A percentile compares a stretch with the other conserved stretches of the same genome.
Evolutionary conservation across 2,797 vertebrate species (phyloP).

Genomic region (Alca torda): DNA sequence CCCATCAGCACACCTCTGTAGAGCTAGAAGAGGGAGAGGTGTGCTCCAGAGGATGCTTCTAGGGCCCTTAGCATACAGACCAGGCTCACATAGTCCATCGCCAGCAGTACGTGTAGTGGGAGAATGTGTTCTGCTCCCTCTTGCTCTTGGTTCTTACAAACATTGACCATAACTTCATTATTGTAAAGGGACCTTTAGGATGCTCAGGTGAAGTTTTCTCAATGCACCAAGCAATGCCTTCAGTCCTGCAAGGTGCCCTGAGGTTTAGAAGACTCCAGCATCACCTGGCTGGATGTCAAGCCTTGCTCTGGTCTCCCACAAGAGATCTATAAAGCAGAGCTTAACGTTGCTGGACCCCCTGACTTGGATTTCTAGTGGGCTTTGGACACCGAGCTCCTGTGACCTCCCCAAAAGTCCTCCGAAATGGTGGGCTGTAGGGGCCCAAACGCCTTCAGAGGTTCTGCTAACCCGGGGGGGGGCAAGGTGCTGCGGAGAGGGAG

Average conservation of each 20-base stretch:
- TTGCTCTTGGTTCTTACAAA: not conserved
- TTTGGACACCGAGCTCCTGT: not conserved
- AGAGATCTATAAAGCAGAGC: not conserved
- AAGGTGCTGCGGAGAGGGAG: fast-evolving
- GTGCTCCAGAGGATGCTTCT: not conserved
- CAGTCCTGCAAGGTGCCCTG: not conserved
- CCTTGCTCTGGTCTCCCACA: not conserved
- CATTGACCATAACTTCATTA: not conserved
- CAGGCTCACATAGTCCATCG: fast-evolving
- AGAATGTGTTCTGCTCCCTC: not conserved
- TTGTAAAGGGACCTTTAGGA: not conserved
- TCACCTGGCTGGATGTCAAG: not conserved
- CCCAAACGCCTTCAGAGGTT: not conserved
- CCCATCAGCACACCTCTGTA: not conserved
- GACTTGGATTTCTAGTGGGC: not conserved
- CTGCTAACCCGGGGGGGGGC: fast-evolving
- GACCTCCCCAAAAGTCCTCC: not conserved
- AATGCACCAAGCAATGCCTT: not conserved
- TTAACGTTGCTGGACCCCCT: not conserved
- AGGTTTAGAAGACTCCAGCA: not conserved
- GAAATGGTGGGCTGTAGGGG: not conserved
- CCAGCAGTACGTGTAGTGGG: not conserved
- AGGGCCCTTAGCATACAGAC: too few species aligned
- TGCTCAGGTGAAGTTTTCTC: not conserved
- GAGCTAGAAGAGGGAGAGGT: not conserved